Evolutionary conservation across 1,140 invertebrate genomes (phyloP), one percentile per base, ranked within the genome.

Genomic region (Choristoneura fumiferana): DNA sequence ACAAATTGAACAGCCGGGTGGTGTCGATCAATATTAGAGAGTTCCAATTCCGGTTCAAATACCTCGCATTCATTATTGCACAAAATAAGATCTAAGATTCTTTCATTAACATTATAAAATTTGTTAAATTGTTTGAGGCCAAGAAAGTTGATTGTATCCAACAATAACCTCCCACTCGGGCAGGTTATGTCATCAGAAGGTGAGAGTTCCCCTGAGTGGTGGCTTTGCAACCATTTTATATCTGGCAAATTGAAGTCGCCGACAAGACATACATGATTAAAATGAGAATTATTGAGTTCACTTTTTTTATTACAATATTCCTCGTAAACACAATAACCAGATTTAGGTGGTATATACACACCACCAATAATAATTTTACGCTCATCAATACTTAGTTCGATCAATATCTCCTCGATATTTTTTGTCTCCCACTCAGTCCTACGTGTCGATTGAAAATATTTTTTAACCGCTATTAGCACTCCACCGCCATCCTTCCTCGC

Each of bases 401-500:
- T 8, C 4, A 39, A 39, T 13, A 39, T 14, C 12, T 39, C 37
- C 15, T 39, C 37, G 0, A 39, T 13, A 14, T 39, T 13, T 2
- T 1, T 13, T 4, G 37, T 13, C 12, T 39, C 37, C 10, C 37
- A 39, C 1, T 39, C 37, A 1, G 4, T 1, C 15, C 12, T 39
- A 39, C 37, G 37, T 1, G 4, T 17, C 9, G 9, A 13, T 4
- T 40, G 39, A 1, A 40, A 8, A 15, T 40, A 8, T 8, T 15
- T 17, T 29, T 37, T 54, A 9, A 35, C 12, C 1, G 55, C 55
- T 1, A 57, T 45, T 1, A 57, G 22, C 1, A 45, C 33, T 4
- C 55, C 55, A 0, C 55, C 55, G 1, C 55, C 55, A 9, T 17
- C 39, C 9, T 43, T 34, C 9, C 34, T 57, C 5, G 1, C 38